phyloP scores from a whole-genome alignment of 2,797 vertebrate genomes.

The Sebastes steindachneri region DNA sequence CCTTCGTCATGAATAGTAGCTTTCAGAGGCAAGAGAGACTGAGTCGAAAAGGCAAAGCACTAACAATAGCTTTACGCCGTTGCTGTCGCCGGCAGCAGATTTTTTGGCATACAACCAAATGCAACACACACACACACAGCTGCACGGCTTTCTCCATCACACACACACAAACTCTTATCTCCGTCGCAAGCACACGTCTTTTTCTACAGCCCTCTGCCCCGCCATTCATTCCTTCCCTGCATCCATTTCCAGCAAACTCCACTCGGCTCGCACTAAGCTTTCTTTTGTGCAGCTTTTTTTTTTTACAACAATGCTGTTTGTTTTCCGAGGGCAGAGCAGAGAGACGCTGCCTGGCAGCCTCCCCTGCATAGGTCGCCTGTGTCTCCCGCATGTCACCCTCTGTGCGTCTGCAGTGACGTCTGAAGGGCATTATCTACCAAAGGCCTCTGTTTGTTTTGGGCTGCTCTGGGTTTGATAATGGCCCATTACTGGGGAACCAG shows the following conservation, averaged over 20 bases:
- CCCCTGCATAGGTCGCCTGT: slow-evolving; percentile 47
- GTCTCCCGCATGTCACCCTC: slow-evolving; percentile 71
- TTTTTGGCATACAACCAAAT: slow-evolving; percentile 69
- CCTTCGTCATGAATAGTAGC: slow-evolving; percentile 79
- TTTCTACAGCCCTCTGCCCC: slow-evolving; percentile 33
- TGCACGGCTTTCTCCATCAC: slow-evolving; percentile 50
- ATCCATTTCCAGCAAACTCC: slow-evolving; percentile 66
- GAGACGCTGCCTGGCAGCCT: slow-evolving; percentile 60
- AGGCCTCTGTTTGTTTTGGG: slow-evolving; percentile 82
- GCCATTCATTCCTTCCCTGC: slow-evolving; percentile 58
- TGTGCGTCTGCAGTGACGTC: slow-evolving; percentile 81
- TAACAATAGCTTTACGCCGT: slow-evolving; percentile 78
- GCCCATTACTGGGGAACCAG: slow-evolving; percentile 71
- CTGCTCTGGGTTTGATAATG: slow-evolving; percentile 74
- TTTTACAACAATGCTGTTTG: slow-evolving; percentile 71
- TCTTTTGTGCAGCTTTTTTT: slow-evolving; percentile 60
- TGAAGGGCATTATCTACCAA: slow-evolving; percentile 74
- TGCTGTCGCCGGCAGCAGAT: slow-evolving; percentile 62
- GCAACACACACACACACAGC: slow-evolving; percentile 71
- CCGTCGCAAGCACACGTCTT: slow-evolving; percentile 33
- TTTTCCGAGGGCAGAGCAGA: slow-evolving; percentile 59
- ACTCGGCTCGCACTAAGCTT: slow-evolving; percentile 48
- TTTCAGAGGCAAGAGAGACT: slow-evolving; percentile 65
- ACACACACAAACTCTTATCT: slow-evolving; percentile 64
- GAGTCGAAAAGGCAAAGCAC: slow-evolving; percentile 47